Evolutionary conservation across 2,888 invertebrate species (phyloP).

Genomic region (Lasiommata megera): DNA sequence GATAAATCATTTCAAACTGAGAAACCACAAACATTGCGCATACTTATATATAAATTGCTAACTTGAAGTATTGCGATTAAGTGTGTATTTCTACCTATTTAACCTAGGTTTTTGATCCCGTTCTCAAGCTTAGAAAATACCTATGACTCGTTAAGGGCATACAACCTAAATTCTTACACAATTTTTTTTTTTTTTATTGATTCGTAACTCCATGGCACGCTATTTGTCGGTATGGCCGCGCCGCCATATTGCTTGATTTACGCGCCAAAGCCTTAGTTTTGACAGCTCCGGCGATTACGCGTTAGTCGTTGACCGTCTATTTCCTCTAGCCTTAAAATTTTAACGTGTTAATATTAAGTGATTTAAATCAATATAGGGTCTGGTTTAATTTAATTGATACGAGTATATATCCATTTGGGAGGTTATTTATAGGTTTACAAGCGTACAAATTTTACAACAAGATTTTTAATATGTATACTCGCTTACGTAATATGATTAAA

Average conservation of each 20-base stretch:
- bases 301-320: constrained; percentile 14
- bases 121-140: not conserved
- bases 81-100: too few species aligned
- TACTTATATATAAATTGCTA: too few species aligned
- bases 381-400: constrained; percentile 9
- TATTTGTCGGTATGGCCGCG: constrained; percentile 32
- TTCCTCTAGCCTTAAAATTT: constrained; percentile 13
- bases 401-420: constrained; percentile 2
- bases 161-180: not conserved
- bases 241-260: constrained; percentile 30
- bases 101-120: not conserved
- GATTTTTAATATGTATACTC: not conserved
- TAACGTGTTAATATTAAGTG: constrained; percentile 19
- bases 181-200: not conserved
- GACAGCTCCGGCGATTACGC: constrained; percentile 27
- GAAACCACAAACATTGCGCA: too few species aligned
- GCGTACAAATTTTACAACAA: not conserved
- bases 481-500: not conserved
- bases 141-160: not conserved
- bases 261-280: constrained; percentile 30
- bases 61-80: too few species aligned
- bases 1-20: too few species aligned
- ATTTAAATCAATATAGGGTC: constrained; percentile 20
- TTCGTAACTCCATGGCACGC: constrained; percentile 15
- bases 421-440: constrained; percentile 12